Evolutionary conservation across 2,888 invertebrate species (phyloP), one percentile per base, ranked within the genome.

Genomic region (Pachymerium ferrugineum): DNA sequence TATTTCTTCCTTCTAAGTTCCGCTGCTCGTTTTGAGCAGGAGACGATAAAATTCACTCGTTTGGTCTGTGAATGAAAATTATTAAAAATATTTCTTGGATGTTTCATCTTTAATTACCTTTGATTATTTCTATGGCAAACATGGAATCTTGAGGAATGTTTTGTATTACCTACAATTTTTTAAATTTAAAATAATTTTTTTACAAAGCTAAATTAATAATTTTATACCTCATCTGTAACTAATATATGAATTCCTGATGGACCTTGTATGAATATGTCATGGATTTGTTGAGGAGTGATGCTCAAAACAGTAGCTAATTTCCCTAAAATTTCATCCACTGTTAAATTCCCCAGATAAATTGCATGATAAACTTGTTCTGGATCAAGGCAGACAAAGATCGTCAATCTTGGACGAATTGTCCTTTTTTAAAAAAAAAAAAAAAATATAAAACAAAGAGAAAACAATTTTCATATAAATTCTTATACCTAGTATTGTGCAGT

Each of bases 211-310:
- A 28, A 68, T 14, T 25, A 8, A 31, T 25, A 12, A 12, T 28
- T 16, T 54, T 70, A 74, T 75, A 94, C 88, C 79, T 94, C 94
- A 81, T 94, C 92, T 35, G 90, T 93, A 28, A 96, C 86, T 38
- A 90, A 86, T 0, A 96, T 89, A 78, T 91, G 90, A 6, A 95
- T 91, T 16, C 91, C 91, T 78, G 90, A 89, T 0, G 95, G 94
- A 0, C 94, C 95, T 78, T 88, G 89, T 70, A 93, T 86, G 77
- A 90, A 89, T 8, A 94, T 86, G 33, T 88, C 88, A 67, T 82
- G 81, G 76, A 83, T 83, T 81, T 82, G 83, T 75, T 78, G 83
- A 19, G 79, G 74, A 35, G 79, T 76, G 10, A 85, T 78, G 28
- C 86, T 88, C 47, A 89, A 85, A 75, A 92, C 82, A 16, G 84